Base-by-base conservation (phyloP, 2,888 invertebrate species). In the Julus scandinavius region DNA sequence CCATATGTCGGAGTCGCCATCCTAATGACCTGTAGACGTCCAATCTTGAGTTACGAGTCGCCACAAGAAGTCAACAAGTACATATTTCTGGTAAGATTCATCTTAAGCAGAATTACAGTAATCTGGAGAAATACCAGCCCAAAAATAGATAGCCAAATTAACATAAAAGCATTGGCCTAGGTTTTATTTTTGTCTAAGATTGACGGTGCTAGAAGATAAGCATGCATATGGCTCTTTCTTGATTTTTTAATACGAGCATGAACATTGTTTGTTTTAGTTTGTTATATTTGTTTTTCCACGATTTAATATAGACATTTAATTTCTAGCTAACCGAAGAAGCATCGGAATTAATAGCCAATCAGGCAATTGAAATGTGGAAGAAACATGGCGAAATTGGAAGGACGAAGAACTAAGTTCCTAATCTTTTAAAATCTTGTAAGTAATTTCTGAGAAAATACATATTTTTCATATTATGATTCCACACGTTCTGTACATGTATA, bases 331-430 rank as follows among this genome's bases (percentile, higher is more conserved):
- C 95, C 4, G 95, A 96, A 91, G 96, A 97, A 92, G 95, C 94
- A 90, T 95, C 96, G 90, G 97, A 97, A 91, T 94, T 96, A 2
- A 95, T 97, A 89, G 96, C 96, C 0, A 96, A 96, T 91, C 96
- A 97, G 92, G 96, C 96, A 0, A 96, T 97, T 7, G 97, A 97
- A 91, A 93, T 96, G 90, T 97, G 97, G 96, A 96, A 96, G 91
- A 95, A 95, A 91, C 95, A 96, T 92, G 96, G 96, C 88, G 95
- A 94, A 89, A 91, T 91, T 88, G 85, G 85, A 20, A 85, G 85
- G 29, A 85, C 15, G 11, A 85, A 85, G 29, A 85, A 45, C n/a
- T 85, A 20, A 85, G 41, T 15, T 45, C 9, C 9, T 11, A 45
- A 29, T 29, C 29, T 29, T 29, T 29, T 38, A 40, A 41, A 29